phyloP scores from a whole-genome alignment of 2,888 invertebrate species.

The Perithous albicinctus region DNA sequence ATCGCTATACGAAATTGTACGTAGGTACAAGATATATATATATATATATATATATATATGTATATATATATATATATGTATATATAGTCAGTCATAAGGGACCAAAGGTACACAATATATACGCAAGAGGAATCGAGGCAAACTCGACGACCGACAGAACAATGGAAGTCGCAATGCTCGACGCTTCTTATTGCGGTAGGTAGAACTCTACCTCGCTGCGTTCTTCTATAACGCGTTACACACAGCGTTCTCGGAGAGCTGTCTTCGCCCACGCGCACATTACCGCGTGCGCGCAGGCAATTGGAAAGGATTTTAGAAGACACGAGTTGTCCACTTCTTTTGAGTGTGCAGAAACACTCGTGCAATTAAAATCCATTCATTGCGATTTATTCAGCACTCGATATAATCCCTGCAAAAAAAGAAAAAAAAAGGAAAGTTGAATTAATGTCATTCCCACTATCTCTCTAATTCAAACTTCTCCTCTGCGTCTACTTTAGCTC shows the following conservation, averaged over 20 bases:
- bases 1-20: constrained; percentile 9
- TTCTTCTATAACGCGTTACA: constrained; percentile 36
- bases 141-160: constrained; percentile 67
- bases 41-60: constrained; percentile 1
- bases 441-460: not conserved
- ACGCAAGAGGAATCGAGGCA: constrained; percentile 48
- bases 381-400: constrained; percentile 6
- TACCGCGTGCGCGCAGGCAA: constrained; percentile 39
- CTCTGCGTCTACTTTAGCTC: not conserved
- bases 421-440: not conserved
- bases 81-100: constrained; percentile 8
- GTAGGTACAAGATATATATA: constrained; percentile 22
- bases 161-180: constrained; percentile 54
- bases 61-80: not conserved
- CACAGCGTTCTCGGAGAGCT: constrained; percentile 36
- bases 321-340: constrained; percentile 1
- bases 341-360: not conserved
- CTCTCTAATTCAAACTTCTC: not conserved
- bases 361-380: constrained; percentile 22
- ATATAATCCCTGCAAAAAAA: not conserved
- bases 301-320: constrained; percentile 49
- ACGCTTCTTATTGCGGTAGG: constrained; percentile 62
- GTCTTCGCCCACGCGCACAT: constrained; percentile 54
- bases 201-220: constrained; percentile 23
- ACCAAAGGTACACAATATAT: constrained; percentile 52